These are phyloP conservation scores for Elachura formosa DNA, from an alignment of 2,113 vertebrate genomes.

Conservation along the genomic window DNA sequence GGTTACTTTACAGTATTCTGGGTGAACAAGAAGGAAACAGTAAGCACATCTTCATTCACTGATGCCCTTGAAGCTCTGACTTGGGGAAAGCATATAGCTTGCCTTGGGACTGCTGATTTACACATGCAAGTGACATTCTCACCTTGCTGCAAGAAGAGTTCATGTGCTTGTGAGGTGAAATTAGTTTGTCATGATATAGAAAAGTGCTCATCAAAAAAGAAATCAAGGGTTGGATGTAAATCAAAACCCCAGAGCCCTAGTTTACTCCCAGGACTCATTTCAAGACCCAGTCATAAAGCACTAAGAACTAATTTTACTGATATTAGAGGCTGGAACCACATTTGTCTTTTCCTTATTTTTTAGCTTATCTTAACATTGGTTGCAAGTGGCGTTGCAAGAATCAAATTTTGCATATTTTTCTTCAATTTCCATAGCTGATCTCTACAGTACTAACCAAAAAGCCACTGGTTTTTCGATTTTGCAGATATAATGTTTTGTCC, in stretches of 20 bases:
- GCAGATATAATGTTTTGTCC: conserved; percentile 5
- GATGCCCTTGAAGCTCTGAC: neutral
- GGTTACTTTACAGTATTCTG: neutral
- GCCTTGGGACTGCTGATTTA: neutral
- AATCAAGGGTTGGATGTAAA: neutral
- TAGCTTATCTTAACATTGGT: neutral
- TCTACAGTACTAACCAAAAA: neutral
- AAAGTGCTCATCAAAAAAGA: neutral
- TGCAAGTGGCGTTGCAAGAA: neutral
- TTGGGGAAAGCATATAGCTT: neutral
- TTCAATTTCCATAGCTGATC: neutral
- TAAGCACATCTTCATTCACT: neutral
- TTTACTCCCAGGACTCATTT: neutral
- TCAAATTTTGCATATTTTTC: neutral
- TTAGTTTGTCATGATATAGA: neutral
- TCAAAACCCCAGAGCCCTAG: neutral
- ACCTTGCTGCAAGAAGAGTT: neutral
- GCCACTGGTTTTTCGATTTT: neutral
- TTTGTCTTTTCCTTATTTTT: neutral
- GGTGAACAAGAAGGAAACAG: neutral
- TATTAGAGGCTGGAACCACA: neutral
- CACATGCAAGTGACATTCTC: neutral
- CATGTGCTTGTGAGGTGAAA: neutral
- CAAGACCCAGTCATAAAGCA: neutral
- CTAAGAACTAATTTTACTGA: neutral